These are phyloP conservation scores for Meiosimyza decipiens DNA, from an alignment of 2,888 invertebrate genomes.

Conservation along the genomic window DNA sequence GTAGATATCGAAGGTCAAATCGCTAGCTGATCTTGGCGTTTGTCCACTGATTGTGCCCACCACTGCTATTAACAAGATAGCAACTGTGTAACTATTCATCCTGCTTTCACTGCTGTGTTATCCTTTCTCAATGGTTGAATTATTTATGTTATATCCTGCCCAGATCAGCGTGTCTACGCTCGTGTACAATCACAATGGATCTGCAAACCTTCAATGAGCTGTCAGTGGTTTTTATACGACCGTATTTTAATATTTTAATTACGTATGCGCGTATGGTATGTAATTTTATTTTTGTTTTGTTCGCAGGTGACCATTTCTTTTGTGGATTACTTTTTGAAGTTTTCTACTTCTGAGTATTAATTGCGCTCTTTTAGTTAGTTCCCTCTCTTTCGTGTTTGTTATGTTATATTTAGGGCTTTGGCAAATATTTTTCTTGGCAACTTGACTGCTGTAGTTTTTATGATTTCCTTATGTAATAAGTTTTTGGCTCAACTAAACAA, in stretches of 20 bases:
- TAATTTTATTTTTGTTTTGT: conserved; percentile 45
- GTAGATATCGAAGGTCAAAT: conserved; percentile 75
- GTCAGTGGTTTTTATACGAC: conserved; percentile 65
- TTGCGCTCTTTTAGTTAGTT: too few relatives aligned
- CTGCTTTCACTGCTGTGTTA: conserved; percentile 42
- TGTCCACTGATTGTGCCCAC: conserved; percentile 68
- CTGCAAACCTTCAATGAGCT: conserved; percentile 61
- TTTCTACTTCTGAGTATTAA: not conserved
- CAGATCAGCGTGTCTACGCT: conserved; percentile 51
- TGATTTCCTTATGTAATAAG: not conserved
- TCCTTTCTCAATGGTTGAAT: conserved; percentile 38
- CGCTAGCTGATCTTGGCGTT: conserved; percentile 70
- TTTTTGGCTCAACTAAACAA: too few relatives aligned
- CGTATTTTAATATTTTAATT: conserved; percentile 59
- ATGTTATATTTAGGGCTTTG: too few relatives aligned
- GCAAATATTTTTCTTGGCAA: conserved; percentile 9
- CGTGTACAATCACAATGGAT: conserved; percentile 62
- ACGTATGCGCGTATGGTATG: conserved; percentile 20
- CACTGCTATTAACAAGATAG: conserved; percentile 51
- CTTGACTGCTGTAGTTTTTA: not conserved
- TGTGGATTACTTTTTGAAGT: too few relatives aligned
- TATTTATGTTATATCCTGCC: conserved; percentile 1
- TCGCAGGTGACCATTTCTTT: too few relatives aligned
- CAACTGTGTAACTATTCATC: conserved; percentile 55
- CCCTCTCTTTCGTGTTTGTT: too few relatives aligned